Evolutionary conservation across 2,113 vertebrate genomes (phyloP), one percentile per base, ranked within the genome.

Genomic region (Eulacestoma nigropectus): DNA sequence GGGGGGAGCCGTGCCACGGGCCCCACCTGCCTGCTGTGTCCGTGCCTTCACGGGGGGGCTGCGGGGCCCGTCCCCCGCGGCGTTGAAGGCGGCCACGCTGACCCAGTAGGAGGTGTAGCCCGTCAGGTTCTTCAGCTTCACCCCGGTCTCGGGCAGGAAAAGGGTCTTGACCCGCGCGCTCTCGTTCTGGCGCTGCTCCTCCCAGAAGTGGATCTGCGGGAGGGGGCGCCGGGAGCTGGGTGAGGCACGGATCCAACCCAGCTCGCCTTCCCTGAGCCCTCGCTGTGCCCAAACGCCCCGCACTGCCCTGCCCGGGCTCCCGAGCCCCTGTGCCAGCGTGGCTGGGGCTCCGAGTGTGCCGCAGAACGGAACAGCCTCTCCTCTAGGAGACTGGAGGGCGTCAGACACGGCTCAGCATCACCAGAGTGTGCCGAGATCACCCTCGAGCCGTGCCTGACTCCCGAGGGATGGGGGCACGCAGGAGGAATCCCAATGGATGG

Each of bases 101-200:
- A 99, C 98, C 98, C 99, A 98, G 93, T 99, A 99, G 13, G 98
- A 97, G 27, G 99, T 99, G 97, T 99, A 99, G 10, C 99, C 98
- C 0, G 99, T 99, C 85, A 99, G 98, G 97, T 99, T 99, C 98
- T 99, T 99, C 83, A 99, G 98, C 93, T 99, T 99, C 75, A 98
- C 99, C 2, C 98, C 97, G 1, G 92, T 98, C 85, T 99, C 99
- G 0, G 99, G 99, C 97, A 99, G 98, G 97, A 99, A 99, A 2
- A 99, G 98, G 0, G 99, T 99, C 86, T 98, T 98, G 83, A 99
- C 97, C 35, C 98, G 96, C 56, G 97, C 96, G 0, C 99, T 99
- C 95, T 98, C 96, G 16, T 99, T 99, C 96, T 96, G 98, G 5
- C 97, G 98, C 89, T 98, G 98, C 44, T 98, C 98, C 95, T 99